Base-by-base conservation (phyloP, 2,888 invertebrate genomes). In the Eupsilia transversa region DNA sequence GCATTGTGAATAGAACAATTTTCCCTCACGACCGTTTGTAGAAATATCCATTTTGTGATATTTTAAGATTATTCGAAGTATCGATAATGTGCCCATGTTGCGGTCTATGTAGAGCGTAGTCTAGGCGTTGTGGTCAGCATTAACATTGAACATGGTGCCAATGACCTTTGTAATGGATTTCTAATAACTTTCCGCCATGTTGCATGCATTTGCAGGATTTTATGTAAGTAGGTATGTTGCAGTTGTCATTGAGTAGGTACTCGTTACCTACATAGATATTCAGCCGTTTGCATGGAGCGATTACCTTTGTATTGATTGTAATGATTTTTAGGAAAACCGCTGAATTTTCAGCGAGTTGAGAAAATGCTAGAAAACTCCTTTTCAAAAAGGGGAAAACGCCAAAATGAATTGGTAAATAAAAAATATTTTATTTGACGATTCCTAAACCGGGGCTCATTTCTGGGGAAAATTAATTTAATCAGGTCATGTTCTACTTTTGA, bases 121-220 rank as follows among this genome's bases (percentile, higher is more conserved):
- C 74, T 82, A 71, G 76, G 66, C 77, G 74, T 82, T 85, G 88
- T 84, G 82, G 74, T 77, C 77, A 74, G 63, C 12, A 61, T 60
- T 57, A 49, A 17, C 67, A 72, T 64, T 68, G 72, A 70, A 65
- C 70, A 61, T 54, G 12, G 59, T 66, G 87, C 80, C 84, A 76
- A 30, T 83, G 85, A 87, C 80, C 89, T 83, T 54, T 77, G 72
- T 78, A 85, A 87, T 87, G 77, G 66, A 67, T 87, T 89, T 87
- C 85, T 87, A 83, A 85, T 86, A 85, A 79, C 83, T 84, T 85
- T 84, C 84, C 63, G 74, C 77, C 57, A 67, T 74, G 43, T 59
- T 74, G 60, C 64, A 63, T 75, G 66, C 38, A 56, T 79, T 65
- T 56, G 71, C 64, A 61, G 66, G 20, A 63, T 63, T 79, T 65